These are phyloP conservation scores for Pharmacophagus antenor DNA, from an alignment of 2,888 invertebrate species.

Conservation along the genomic window DNA sequence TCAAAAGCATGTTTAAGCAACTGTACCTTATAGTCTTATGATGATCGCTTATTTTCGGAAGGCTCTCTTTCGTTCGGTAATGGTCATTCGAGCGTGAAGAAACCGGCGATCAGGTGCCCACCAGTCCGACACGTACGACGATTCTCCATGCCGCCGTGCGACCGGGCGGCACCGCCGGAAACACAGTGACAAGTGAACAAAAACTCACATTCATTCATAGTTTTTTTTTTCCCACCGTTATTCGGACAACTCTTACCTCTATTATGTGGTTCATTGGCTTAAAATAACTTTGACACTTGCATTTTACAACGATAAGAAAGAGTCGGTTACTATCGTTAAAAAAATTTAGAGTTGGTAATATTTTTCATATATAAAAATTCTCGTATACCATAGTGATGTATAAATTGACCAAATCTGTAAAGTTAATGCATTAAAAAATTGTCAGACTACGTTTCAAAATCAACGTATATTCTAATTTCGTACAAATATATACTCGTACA, in stretches of 20 bases:
- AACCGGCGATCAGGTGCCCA: conserved; percentile 47
- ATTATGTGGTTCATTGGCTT: conserved; percentile 38
- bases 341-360: neutral
- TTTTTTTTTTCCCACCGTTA: conserved; percentile 53
- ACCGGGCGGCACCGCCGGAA: conserved; percentile 65
- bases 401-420: no score
- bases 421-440: no score
- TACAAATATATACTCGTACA: no score
- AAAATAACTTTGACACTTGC: conserved; percentile 27
- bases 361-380: neutral
- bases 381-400: neutral
- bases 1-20: conserved; percentile 32
- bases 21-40: conserved; percentile 49
- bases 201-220: conserved; percentile 75
- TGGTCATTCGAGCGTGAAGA: conserved; percentile 59
- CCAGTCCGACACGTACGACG: conserved; percentile 72
- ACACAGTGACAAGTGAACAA: conserved; percentile 77
- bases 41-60: conserved; percentile 57
- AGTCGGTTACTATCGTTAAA: neutral
- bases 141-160: conserved; percentile 74
- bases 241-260: conserved; percentile 60
- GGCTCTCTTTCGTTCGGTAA: conserved; percentile 64
- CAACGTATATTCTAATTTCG: no score
- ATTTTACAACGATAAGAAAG: neutral
- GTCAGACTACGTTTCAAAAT: no score